phyloP scores from a whole-genome alignment of 2,888 invertebrate genomes.

The Poecilobothrus nobilitatus region DNA sequence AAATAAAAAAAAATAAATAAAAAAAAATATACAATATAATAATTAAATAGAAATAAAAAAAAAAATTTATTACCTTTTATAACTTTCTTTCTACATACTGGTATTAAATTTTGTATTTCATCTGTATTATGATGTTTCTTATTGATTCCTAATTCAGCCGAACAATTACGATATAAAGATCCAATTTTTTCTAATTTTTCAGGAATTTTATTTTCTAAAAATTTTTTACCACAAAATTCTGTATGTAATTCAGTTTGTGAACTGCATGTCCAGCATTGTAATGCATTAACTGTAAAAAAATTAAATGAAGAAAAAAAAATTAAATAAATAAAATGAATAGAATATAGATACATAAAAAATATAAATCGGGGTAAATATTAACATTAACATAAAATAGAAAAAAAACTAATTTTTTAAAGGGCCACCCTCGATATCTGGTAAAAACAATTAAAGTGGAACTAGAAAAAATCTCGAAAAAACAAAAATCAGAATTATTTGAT shows the following conservation, averaged over 20 bases:
- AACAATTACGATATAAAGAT: neutral
- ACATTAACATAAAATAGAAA: too few relatives aligned
- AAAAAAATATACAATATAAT: neutral
- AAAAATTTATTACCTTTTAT: conserved; percentile 32
- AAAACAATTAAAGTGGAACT: too few relatives aligned
- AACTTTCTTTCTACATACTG: conserved; percentile 40
- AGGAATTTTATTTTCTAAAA: conserved; percentile 36
- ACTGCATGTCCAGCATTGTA: conserved; percentile 41
- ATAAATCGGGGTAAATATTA: too few relatives aligned
- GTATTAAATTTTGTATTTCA: conserved; percentile 37
- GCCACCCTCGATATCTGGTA: too few relatives aligned
- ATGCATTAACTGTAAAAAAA: conserved; percentile 15
- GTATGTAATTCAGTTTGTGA: conserved; percentile 38
- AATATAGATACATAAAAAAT: too few relatives aligned
- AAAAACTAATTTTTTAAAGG: too few relatives aligned
- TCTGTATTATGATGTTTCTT: conserved; percentile 30
- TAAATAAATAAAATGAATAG: too few relatives aligned
- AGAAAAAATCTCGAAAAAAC: too few relatives aligned
- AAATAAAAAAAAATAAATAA: neutral
- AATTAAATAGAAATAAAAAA: neutral
- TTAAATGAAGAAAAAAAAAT: too few relatives aligned
- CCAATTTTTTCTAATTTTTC: conserved; percentile 28
- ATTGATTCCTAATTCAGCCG: neutral
- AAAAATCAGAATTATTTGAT: too few relatives aligned
- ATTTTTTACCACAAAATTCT: conserved; percentile 35